Conservation (phyloP, 2,797 vertebrate genomes). For the Buphagus erythrorhynchus region DNA sequence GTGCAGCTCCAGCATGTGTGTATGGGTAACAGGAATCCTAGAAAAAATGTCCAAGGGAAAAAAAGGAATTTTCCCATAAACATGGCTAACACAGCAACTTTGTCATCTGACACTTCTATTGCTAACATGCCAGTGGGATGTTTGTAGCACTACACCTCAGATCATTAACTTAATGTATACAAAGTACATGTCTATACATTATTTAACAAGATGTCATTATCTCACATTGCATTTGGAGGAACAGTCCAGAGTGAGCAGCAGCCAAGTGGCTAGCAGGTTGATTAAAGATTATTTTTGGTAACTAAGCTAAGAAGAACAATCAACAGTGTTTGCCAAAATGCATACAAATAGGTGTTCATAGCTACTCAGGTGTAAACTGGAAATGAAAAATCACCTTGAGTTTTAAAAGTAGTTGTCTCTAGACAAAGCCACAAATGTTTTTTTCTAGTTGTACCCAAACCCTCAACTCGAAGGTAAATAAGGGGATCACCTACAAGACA, state of each 20-base stretch:
- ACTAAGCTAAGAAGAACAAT: neutral
- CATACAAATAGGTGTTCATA: neutral
- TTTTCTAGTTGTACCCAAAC: neutral
- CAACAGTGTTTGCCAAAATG: neutral
- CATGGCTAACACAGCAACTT: neutral
- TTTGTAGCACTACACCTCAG: neutral
- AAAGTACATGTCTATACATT: accelerated
- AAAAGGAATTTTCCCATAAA: neutral
- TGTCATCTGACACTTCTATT: neutral
- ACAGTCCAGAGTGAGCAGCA: neutral
- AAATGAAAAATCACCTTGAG: neutral
- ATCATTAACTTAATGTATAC: neutral
- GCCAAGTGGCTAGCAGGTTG: neutral
- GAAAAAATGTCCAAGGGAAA: neutral
- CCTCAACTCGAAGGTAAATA: neutral
- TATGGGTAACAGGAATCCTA: neutral
- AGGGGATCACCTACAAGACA: neutral
- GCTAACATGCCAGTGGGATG: neutral
- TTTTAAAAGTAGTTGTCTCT: neutral
- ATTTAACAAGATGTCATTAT: neutral
- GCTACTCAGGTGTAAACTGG: neutral
- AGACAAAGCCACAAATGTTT: neutral
- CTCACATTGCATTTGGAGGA: neutral
- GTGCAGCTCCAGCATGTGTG: neutral
- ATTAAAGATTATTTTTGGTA: neutral